phyloP scores from a whole-genome alignment of 2,888 invertebrate species.

The Troilus luridus region DNA sequence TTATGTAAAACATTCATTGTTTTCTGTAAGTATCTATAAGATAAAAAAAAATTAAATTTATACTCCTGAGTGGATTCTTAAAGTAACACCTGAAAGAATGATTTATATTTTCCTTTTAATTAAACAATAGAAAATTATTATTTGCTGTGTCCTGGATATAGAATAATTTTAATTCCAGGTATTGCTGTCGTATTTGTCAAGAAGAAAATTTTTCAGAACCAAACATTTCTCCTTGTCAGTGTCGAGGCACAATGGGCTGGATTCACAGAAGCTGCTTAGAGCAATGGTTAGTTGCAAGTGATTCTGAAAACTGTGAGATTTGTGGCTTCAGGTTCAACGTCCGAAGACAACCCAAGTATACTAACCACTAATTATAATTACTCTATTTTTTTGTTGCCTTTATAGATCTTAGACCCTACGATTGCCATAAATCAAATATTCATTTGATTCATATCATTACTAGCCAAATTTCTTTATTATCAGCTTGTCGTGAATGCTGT shows the following conservation, averaged over 20 bases:
- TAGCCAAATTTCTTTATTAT: too few species aligned
- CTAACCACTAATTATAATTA: neutral
- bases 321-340: conserved; percentile 30
- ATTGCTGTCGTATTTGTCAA: conserved; percentile 29
- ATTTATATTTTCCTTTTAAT: too few species aligned
- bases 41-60: too few species aligned
- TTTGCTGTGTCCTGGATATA: neutral
- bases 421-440: neutral
- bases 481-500: too few species aligned
- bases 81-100: too few species aligned
- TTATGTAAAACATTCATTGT: too few species aligned
- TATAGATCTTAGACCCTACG: neutral
- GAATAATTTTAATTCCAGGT: neutral
- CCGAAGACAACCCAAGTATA: conserved; percentile 24
- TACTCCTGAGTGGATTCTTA: too few species aligned
- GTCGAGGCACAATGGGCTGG: neutral
- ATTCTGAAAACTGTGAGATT: conserved; percentile 22
- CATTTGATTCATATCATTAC: neutral
- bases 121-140: too few species aligned
- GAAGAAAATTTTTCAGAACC: neutral
- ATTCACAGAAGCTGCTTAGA: conserved; percentile 34
- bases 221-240: conserved; percentile 22
- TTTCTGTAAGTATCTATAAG: too few species aligned
- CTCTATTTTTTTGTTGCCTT: neutral
- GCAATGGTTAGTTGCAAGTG: conserved; percentile 30